Conservation (phyloP, 2,888 invertebrate genomes). For the Nemoura dubitans region DNA sequence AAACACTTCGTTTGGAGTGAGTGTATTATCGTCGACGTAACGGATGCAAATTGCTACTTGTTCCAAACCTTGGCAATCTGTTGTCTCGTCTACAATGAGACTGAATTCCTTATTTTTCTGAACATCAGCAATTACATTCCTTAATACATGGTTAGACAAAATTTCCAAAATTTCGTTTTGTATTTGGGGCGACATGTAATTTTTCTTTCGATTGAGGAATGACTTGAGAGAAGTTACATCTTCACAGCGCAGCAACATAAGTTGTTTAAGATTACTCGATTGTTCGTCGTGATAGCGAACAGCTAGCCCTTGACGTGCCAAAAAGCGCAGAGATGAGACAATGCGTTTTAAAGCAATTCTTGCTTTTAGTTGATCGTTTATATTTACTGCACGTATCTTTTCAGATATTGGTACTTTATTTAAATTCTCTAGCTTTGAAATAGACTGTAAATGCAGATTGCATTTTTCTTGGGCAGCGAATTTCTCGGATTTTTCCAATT, state of each 20-base stretch:
- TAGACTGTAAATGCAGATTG: conserved; percentile 29
- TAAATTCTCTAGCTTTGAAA: conserved; percentile 24
- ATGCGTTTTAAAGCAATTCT: conserved; percentile 15
- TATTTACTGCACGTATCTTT: conserved; percentile 15
- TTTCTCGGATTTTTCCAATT: conserved; percentile 31
- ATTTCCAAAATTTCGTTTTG: conserved; percentile 37
- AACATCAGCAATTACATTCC: conserved; percentile 23
- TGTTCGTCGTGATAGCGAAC: conserved; percentile 32
- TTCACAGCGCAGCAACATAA: conserved; percentile 26
- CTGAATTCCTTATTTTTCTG: conserved; percentile 30
- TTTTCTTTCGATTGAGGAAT: conserved; percentile 29
- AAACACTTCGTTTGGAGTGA: conserved; percentile 38
- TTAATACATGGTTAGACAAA: conserved; percentile 27
- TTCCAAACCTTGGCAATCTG: conserved; percentile 24
- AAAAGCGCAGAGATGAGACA: conserved; percentile 32
- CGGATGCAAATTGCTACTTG: conserved; percentile 40
- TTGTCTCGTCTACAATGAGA: conserved; percentile 39
- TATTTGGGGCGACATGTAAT: conserved; percentile 30
- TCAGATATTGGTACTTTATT: conserved; percentile 22
- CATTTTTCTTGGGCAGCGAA: conserved; percentile 24
- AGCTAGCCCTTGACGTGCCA: conserved; percentile 36
- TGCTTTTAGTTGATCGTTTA: neutral
- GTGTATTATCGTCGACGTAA: conserved; percentile 22
- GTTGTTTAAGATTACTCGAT: conserved; percentile 32
- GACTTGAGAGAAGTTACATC: conserved; percentile 30